phyloP scores from a whole-genome alignment of 2,113 vertebrate species.

The Neomonachus schauinslandi region DNA sequence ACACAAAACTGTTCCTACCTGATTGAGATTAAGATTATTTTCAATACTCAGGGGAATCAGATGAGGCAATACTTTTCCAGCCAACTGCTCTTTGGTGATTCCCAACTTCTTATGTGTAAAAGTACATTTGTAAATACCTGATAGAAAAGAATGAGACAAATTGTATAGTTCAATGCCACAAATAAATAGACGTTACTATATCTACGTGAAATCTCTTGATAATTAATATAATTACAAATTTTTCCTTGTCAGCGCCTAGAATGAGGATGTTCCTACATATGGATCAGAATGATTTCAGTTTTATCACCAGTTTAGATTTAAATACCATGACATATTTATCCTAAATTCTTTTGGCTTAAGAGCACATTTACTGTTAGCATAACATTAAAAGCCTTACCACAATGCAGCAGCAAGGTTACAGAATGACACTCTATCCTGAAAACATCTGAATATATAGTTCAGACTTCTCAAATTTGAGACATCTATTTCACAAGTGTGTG shows the following conservation, averaged over 20 bases:
- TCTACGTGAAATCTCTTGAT: not conserved
- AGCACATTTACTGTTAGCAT: not conserved
- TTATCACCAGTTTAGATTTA: not conserved
- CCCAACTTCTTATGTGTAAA: constrained; percentile 99
- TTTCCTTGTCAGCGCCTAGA: not conserved
- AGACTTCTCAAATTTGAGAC: not conserved
- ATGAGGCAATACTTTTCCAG: constrained; percentile 95
- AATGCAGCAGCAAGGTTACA: not conserved
- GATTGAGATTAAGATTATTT: constrained; percentile 98
- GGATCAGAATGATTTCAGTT: not conserved
- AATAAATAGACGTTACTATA: not conserved
- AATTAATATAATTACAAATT: not conserved
- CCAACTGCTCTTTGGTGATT: constrained; percentile 98
- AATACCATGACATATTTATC: not conserved
- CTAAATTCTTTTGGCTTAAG: not conserved
- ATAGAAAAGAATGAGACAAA: constrained; percentile 58
- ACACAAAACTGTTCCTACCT: constrained; percentile 87
- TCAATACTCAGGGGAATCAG: constrained; percentile 98
- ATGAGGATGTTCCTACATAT: not conserved
- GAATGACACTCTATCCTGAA: not conserved
- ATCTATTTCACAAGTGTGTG: not conserved
- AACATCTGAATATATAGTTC: not conserved
- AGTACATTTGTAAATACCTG: constrained; percentile 99
- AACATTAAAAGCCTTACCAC: not conserved
- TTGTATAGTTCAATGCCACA: not conserved